Evolutionary conservation across 2,797 vertebrate genomes (phyloP).

Genomic region (Argentina silus): DNA sequence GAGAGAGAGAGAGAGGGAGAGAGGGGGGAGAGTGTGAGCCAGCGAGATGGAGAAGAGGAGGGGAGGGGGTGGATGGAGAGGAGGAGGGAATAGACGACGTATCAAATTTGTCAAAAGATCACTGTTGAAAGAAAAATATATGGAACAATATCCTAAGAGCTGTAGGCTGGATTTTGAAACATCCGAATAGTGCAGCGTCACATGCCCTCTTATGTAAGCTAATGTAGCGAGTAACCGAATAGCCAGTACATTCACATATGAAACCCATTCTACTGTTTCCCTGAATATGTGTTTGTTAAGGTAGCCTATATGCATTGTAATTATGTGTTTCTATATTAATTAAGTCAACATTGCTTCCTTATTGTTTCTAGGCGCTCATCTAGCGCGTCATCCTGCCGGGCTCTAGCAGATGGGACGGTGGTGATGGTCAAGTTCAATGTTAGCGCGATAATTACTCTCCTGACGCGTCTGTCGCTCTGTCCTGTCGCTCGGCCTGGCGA

Average conservation of each 20-base stretch:
- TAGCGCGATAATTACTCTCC: neutral
- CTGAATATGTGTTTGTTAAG: too few relatives aligned
- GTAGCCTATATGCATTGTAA: too few relatives aligned
- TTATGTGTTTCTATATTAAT: too few relatives aligned
- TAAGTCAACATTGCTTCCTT: too few relatives aligned
- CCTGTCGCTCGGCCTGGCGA: neutral
- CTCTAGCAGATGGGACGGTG: neutral
- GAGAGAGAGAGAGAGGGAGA: constrained; percentile 18
- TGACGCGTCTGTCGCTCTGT: neutral
- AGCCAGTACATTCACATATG: too few relatives aligned
- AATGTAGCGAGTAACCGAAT: too few relatives aligned
- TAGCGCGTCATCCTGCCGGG: too few relatives aligned
- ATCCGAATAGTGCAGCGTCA: neutral
- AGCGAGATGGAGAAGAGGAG: constrained; percentile 20
- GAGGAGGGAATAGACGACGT: constrained; percentile 54
- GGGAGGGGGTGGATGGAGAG: constrained; percentile 32
- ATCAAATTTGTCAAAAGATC: constrained; percentile 57
- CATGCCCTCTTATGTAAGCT: neutral
- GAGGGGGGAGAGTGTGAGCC: constrained; percentile 16
- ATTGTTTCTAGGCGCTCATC: too few relatives aligned
- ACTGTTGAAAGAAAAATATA: constrained; percentile 13
- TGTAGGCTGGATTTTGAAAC: neutral
- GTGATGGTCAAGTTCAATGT: constrained; percentile 1
- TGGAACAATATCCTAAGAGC: neutral
- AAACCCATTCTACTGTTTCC: too few relatives aligned